A percentile compares a stretch with the other conserved stretches of the same genome.
Conservation (phyloP, 2,888 invertebrate genomes). For the Gymnocheta viridis region DNA sequence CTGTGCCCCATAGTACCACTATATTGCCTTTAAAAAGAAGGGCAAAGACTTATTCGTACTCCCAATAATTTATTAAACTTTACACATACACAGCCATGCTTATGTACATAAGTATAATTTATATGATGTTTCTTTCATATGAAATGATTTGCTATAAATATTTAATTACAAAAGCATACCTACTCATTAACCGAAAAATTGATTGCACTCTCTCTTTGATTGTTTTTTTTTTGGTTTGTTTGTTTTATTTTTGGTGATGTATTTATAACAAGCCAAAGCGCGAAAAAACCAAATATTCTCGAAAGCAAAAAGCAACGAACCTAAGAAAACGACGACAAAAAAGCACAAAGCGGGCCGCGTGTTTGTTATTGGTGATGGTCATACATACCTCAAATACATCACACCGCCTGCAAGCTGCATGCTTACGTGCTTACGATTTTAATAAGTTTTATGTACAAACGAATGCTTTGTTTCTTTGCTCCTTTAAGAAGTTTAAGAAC, state of each 20-base stretch:
- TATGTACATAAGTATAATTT: not conserved
- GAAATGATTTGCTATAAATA: constrained; percentile 14
- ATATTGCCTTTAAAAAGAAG: too few relatives aligned
- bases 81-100: too few relatives aligned
- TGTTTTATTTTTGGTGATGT: constrained; percentile 24
- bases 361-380: constrained; percentile 74
- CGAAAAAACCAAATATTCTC: constrained; percentile 28
- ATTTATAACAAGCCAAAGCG: constrained; percentile 33
- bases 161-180: constrained; percentile 48
- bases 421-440: constrained; percentile 64
- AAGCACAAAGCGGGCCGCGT: constrained; percentile 70
- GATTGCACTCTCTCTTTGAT: constrained; percentile 22
- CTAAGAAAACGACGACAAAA: constrained; percentile 27
- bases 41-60: not conserved
- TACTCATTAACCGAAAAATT: constrained; percentile 53
- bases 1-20: too few relatives aligned
- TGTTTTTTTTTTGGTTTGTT: not conserved
- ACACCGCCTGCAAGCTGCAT: constrained; percentile 62
- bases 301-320: not conserved
- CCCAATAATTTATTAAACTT: not conserved
- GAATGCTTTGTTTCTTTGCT: constrained; percentile 27
- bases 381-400: constrained; percentile 73
- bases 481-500: constrained; percentile 18
- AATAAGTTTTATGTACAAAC: constrained; percentile 43
- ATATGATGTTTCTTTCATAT: not conserved